phyloP scores from a whole-genome alignment of 1,140 invertebrate species.

The Dreissena polymorpha region DNA sequence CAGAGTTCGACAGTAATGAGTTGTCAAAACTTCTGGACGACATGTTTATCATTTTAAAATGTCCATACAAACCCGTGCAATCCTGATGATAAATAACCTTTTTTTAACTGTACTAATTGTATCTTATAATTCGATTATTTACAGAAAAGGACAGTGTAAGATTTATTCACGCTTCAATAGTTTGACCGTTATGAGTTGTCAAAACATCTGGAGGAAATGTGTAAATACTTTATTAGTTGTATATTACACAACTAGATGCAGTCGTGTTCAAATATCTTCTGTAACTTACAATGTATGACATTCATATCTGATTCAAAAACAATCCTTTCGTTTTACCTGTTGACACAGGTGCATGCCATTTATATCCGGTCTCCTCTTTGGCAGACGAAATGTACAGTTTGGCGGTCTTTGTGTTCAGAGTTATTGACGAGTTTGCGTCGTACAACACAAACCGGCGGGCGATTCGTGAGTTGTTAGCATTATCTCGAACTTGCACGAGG shows the following conservation, averaged over 20 bases:
- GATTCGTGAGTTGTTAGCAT: constrained; percentile 53
- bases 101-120: too few species aligned
- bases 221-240: not conserved
- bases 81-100: not conserved
- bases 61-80: not conserved
- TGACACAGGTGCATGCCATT: constrained; percentile 16
- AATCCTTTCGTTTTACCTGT: not conserved
- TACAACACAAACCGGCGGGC: constrained; percentile 53
- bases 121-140: too few species aligned
- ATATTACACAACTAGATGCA: not conserved
- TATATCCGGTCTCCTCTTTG: not conserved
- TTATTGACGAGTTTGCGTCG: constrained; percentile 83
- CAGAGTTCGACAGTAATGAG: not conserved
- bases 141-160: too few species aligned
- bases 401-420: constrained; percentile 85
- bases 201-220: constrained; percentile 19
- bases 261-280: too few species aligned
- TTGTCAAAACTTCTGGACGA: not conserved
- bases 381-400: constrained; percentile 83
- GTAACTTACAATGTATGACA: not conserved
- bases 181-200: not conserved
- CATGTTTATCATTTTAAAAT: constrained; percentile 46
- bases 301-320: too few species aligned
- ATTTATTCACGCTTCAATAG: not conserved
- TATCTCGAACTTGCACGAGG: constrained; percentile 57